A percentile compares a stretch with the other conserved stretches of the same genome.
Evolutionary conservation across 2,888 invertebrate genomes (phyloP).

Genomic region (Uropetala carovei): DNA sequence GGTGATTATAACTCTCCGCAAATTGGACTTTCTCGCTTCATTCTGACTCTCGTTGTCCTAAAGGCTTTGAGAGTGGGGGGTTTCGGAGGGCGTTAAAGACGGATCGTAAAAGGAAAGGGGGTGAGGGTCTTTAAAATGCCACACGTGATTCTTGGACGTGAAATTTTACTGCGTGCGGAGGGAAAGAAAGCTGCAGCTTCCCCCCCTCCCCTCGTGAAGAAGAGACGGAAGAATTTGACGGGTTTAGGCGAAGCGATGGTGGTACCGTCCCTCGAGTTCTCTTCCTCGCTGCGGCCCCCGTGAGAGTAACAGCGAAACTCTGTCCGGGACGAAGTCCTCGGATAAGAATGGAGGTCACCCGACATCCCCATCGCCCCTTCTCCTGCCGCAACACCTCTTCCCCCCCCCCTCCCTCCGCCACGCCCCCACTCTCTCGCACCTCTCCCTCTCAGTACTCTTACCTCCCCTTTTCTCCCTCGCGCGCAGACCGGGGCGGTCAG

Average conservation of each 20-base stretch:
- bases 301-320: slow-evolving; percentile 42
- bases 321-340: slow-evolving; percentile 47
- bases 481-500: slow-evolving; percentile 57
- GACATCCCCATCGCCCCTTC: not conserved
- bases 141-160: too few relatives aligned
- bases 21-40: not conserved
- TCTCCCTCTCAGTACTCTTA: not conserved
- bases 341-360: slow-evolving; percentile 60
- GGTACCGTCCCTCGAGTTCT: too few relatives aligned
- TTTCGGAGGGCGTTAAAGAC: too few relatives aligned
- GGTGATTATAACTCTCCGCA: not conserved
- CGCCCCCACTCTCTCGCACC: not conserved
- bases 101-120: too few relatives aligned
- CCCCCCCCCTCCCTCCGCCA: not conserved
- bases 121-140: too few relatives aligned
- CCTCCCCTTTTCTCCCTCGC: slow-evolving; percentile 16
- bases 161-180: too few relatives aligned
- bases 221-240: too few relatives aligned
- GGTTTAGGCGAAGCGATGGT: too few relatives aligned
- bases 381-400: not conserved
- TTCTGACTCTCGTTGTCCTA: not conserved
- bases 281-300: too few relatives aligned
- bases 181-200: too few relatives aligned
- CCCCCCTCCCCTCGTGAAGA: too few relatives aligned
- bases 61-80: not conserved